These are phyloP conservation scores for Latrodectus hesperus DNA, from an alignment of 2,888 invertebrate genomes.

Conservation along the genomic window DNA sequence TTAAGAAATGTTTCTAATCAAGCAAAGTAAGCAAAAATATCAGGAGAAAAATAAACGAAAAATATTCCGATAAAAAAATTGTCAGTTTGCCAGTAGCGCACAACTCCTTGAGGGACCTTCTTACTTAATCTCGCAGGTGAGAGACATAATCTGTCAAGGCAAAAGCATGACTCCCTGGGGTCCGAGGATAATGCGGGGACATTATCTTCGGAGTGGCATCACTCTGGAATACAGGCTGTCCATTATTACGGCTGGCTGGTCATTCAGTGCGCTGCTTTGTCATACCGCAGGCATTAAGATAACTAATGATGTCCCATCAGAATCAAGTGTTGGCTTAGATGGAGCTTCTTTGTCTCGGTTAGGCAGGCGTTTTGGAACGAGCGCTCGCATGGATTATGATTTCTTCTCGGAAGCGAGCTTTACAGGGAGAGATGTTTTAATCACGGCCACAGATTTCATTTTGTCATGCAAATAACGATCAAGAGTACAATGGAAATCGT, in stretches of 20 bases:
- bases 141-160: conserved; percentile 58
- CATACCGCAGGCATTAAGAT: conserved; percentile 39
- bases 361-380: conserved; percentile 4
- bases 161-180: conserved; percentile 49
- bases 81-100: neutral
- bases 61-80: neutral
- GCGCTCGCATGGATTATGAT: neutral
- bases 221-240: conserved; percentile 6
- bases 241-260: conserved; percentile 55
- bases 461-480: too few relatives aligned
- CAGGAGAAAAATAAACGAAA: neutral
- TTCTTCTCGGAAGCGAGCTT: neutral
- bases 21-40: conserved; percentile 1
- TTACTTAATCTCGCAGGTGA: conserved; percentile 50
- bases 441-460: too few relatives aligned
- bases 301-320: conserved; percentile 50
- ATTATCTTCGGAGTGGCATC: conserved; percentile 43
- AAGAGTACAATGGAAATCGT: too few relatives aligned
- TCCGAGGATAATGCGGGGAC: conserved; percentile 45
- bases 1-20: conserved; percentile 36
- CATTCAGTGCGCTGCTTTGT: conserved; percentile 49
- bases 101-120: neutral
- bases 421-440: too few relatives aligned
- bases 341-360: conserved; percentile 45
- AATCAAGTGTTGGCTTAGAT: conserved; percentile 44